These are phyloP conservation scores for zebrafish (Danio rerio) DNA, from an alignment of 2,113 vertebrate species.

Conservation along the genomic window GRCz12tu NC_133193.1:51506001-51506500, in stretches of 20 bases:
- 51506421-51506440: too few relatives aligned
- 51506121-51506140: slow-evolving; percentile 25
- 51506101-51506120: slow-evolving; percentile 56
- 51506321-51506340: too few relatives aligned
- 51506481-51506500: too few relatives aligned
- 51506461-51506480: too few relatives aligned
- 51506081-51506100: slow-evolving; percentile 56
- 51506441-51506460: too few relatives aligned
- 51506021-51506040: slow-evolving; percentile 72
- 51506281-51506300: neutral
- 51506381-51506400: too few relatives aligned
- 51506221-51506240: neutral
- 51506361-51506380: too few relatives aligned
- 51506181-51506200: slow-evolving; percentile 25
- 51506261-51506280: slow-evolving; percentile 1
- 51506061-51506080: slow-evolving; percentile 65
- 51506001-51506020: slow-evolving; percentile 67
- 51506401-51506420: too few relatives aligned
- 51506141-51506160: slow-evolving; percentile 42
- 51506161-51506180: slow-evolving; percentile 36
- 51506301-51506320: too few relatives aligned
- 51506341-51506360: too few relatives aligned
- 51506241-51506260: neutral
- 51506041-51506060: slow-evolving; percentile 73
- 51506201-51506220: slow-evolving; percentile 29